Evolutionary conservation across 2,797 vertebrate genomes (phyloP).

Genomic region (Agapornis canus): DNA sequence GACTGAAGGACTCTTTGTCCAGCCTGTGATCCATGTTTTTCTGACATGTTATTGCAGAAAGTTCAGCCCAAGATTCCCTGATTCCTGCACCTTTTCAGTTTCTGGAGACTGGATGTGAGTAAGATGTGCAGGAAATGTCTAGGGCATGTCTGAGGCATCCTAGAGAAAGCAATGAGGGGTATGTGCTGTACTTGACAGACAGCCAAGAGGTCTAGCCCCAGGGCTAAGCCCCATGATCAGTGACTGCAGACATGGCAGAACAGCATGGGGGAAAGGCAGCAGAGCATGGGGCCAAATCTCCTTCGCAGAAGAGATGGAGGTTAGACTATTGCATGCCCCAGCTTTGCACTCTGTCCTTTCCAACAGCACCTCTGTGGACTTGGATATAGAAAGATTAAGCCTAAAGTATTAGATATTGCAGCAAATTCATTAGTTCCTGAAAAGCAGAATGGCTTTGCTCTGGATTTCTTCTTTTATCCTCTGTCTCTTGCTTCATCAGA

Average conservation of each 20-base stretch:
- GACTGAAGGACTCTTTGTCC: background rate
- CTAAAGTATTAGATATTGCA: background rate
- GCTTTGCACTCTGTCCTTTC: background rate
- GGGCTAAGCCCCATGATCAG: fast-evolving
- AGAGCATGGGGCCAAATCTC: background rate
- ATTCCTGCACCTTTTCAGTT: background rate
- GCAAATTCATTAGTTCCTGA: background rate
- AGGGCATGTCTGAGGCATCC: background rate
- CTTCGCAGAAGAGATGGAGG: fast-evolving
- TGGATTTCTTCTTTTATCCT: background rate
- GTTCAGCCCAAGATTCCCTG: background rate
- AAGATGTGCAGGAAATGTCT: background rate
- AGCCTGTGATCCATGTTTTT: background rate
- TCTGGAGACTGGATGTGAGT: background rate
- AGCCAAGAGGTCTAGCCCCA: too few relatives aligned
- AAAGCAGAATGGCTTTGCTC: background rate
- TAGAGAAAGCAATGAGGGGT: background rate
- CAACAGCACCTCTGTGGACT: background rate
- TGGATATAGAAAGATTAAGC: background rate
- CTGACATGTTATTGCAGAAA: background rate
- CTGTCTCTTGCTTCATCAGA: background rate
- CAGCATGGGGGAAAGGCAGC: background rate
- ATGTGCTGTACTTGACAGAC: background rate
- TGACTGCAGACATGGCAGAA: background rate
- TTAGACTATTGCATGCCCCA: background rate